phyloP scores from a whole-genome alignment of 2,797 vertebrate species.

The Myotis findleyi region DNA sequence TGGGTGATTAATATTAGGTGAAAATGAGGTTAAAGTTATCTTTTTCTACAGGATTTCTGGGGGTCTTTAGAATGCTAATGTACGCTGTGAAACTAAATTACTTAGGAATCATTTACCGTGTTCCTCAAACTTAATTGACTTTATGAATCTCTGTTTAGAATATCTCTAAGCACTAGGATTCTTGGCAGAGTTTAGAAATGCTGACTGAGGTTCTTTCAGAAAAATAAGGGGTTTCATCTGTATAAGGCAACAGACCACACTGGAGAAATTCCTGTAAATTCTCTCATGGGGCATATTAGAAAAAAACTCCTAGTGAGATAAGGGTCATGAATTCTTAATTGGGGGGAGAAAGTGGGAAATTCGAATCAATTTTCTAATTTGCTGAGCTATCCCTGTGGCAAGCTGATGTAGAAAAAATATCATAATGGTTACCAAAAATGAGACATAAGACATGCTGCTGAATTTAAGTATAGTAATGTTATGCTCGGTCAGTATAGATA shows the following conservation, averaged over 20 bases:
- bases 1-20: background rate
- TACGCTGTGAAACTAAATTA: constrained; percentile 38
- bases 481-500: background rate
- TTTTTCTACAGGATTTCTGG: constrained; percentile 6
- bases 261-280: constrained; percentile 12
- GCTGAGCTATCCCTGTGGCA: constrained; percentile 15
- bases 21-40: background rate
- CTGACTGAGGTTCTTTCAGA: constrained; percentile 38
- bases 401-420: background rate
- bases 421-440: background rate
- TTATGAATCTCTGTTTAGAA: constrained; percentile 47
- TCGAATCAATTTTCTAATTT: constrained; percentile 62
- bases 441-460: background rate
- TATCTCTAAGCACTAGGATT: background rate
- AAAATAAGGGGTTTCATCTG: background rate
- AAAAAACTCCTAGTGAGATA: background rate
- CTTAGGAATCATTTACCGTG: constrained; percentile 57
- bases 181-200: constrained; percentile 46
- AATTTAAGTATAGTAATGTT: background rate
- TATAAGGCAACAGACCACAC: background rate
- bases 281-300: background rate
- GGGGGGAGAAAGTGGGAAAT: constrained; percentile 26
- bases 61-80: background rate
- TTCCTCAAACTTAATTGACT: constrained; percentile 26
- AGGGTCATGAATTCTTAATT: constrained; percentile 54